Percentiles rank a stretch among this genome's conserved stretches.
Conservation (phyloP, 2,888 invertebrate species). For the Drosophila nigricruria region DNA sequence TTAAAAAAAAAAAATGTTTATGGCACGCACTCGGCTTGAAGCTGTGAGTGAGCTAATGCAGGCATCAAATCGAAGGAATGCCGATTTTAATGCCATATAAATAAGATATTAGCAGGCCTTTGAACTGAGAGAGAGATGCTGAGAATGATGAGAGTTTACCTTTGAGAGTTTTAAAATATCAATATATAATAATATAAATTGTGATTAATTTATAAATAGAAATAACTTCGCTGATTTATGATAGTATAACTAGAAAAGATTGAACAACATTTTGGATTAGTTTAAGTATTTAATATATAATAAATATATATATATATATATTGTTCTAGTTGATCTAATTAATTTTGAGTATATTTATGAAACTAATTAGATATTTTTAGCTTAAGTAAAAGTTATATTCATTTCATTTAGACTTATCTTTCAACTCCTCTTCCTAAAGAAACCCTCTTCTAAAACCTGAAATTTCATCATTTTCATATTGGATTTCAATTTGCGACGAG, state of each 20-base stretch:
- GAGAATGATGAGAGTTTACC: not conserved
- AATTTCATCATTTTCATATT: not conserved
- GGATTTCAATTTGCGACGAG: fast-evolving
- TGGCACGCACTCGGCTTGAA: conserved; percentile 56
- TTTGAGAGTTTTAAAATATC: not conserved
- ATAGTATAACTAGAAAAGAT: not conserved
- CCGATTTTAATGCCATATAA: conserved; percentile 25
- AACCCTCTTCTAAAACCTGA: not conserved
- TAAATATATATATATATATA: no score
- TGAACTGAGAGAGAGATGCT: not conserved
- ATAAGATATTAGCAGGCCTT: conserved; percentile 9
- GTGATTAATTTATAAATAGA: no score
- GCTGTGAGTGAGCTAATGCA: conserved; percentile 54
- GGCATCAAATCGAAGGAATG: conserved; percentile 44
- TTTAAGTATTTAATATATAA: no score
- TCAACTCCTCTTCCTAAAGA: not conserved
- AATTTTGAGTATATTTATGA: no score
- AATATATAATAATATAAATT: not conserved
- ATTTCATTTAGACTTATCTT: no score
- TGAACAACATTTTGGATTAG: not conserved
- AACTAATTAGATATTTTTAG: no score
- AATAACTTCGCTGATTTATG: not conserved
- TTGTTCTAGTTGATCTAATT: no score
- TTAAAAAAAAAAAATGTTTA: conserved; percentile 45
- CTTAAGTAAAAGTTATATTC: not conserved